Conservation (phyloP, 92 coral and sea anemone genomes). For the Actinernus sp. region DNA sequence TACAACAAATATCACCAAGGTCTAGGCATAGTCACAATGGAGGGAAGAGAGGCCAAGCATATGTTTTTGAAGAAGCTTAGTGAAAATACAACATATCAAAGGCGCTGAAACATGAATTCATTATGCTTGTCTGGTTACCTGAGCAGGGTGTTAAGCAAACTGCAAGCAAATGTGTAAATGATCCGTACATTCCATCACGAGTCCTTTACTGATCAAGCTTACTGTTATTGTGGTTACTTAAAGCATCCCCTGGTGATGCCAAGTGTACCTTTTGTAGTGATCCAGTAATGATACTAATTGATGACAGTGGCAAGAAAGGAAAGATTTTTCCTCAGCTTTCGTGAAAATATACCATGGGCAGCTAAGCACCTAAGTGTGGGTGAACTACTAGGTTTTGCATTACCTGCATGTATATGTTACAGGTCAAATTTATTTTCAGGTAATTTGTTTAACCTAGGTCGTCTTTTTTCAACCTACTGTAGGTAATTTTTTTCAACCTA, state of each 20-base stretch:
- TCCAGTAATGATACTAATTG: not conserved
- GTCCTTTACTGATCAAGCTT: slow-evolving; percentile 34
- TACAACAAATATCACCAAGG: slow-evolving; percentile 47
- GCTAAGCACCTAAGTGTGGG: too few relatives aligned
- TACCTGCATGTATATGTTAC: too few relatives aligned
- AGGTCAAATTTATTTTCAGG: too few relatives aligned
- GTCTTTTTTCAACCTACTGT: too few relatives aligned
- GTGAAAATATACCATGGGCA: too few relatives aligned
- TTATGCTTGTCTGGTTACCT: slow-evolving; percentile 68
- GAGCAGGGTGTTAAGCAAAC: slow-evolving; percentile 60
- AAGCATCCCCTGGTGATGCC: slow-evolving; percentile 28
- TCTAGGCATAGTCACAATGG: slow-evolving; percentile 54
- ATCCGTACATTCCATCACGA: slow-evolving; percentile 44
- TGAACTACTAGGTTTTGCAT: too few relatives aligned
- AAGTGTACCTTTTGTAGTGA: slow-evolving; percentile 50
- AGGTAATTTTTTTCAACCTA: too few relatives aligned
- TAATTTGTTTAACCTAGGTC: too few relatives aligned
- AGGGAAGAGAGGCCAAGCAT: slow-evolving; percentile 57
- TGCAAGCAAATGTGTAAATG: slow-evolving; percentile 23
- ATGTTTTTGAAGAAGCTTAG: slow-evolving; percentile 51
- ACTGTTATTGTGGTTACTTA: slow-evolving; percentile 60
- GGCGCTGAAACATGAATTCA: slow-evolving; percentile 69
- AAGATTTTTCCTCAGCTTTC: too few relatives aligned
- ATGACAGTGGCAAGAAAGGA: too few relatives aligned
- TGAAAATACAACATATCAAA: slow-evolving; percentile 49